Base-by-base conservation (phyloP, 2,113 vertebrate genomes). In the Siniperca knerii region DNA sequence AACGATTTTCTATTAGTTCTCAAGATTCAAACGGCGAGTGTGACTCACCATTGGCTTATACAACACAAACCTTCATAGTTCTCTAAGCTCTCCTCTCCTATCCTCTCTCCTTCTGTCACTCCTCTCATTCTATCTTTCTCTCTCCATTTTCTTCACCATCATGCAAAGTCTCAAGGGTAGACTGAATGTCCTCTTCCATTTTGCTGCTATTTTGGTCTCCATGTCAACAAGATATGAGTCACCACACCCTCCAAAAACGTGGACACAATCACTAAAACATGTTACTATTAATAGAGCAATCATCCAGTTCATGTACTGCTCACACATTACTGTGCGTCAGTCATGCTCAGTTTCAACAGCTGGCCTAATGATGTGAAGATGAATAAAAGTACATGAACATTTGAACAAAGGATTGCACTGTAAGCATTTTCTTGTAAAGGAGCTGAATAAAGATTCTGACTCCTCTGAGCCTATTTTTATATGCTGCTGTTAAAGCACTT, bases 191-290 rank as follows among this genome's bases (percentile, higher is more conserved):
- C 92, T 95, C 92, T 90, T 94, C 89, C 92, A 94, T 93, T 94
- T 91, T 82, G 81, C 81, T 89, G 88, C 92, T 94, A 93, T 95
- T 94, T 93, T 83, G 77, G 93, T 93, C 91, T 91, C 91, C 90
- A 94, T 91, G 90, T 94, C 93, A 94, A 93, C 92, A 91, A 90
- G 87, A 92, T 88, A 89, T 95, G 94, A 95, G 90, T 95, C 94
- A 95, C 90, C 79, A 88, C 86, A 90, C 88, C 88, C 92, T 82
- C 77, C 75, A 70, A 88, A 91, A 87, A 87, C 57, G 78, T 93
- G 88, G 70, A 87, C 86, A 83, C 86, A 87, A 88, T 93, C 89
- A 80, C 84, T 89, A 84, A 93, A 93, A 92, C 83, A 87, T 76
- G 79, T 76, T 89, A 84, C 92, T 91, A 90, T 90, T 88, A 89